Evolutionary conservation across 2,888 invertebrate genomes (phyloP), one percentile per base, ranked within the genome.

Genomic region (Cancer borealis): DNA sequence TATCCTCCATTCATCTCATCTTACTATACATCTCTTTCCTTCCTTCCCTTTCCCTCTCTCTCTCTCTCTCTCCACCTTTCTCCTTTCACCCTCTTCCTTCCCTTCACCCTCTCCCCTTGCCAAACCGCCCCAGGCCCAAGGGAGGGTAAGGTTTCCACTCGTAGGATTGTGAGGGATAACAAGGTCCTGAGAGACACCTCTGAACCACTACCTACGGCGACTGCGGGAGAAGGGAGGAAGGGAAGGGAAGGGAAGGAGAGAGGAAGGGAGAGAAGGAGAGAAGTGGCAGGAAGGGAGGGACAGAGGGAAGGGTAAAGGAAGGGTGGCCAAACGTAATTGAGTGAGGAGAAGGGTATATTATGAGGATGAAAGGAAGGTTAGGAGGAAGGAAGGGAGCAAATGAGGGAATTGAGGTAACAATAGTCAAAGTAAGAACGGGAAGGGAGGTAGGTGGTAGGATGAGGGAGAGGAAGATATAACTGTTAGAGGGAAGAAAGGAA

Each of bases 91-190:
- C 30, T 30, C 30, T 79, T 30, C 79, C 26, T 14, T 66, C 5
- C n/a, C 66, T 66, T n/a, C 66, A 66, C 66, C 54, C 54, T 12
- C 17, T 17, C 66, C 21, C 66, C 66, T 66, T 21, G 66, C 66
- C 88, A 30, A 30, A n/a, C 66, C 66, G 30, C 79, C 79, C 79
- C 30, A 10, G 30, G 26, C 79, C 6, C 79, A 10, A 30, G 30
- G 30, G 30, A 79, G 79, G 79, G 8, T 79, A 26, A 30, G 79
- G 79, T 79, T 79, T 79, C 79, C 79, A 30, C 79, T 79, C 30
- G 26, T 21, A 79, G 79, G 79, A 79, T 79, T 79, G 79, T 79
- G 79, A 79, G 10, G 79, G 30, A 79, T 79, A 79, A 79, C 79
- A 30, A 79, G 79, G 79, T 79, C 79, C 79, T 26, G 79, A 79